phyloP scores from a whole-genome alignment of 2,113 vertebrate species.

The Himantopus leucocephalus region DNA sequence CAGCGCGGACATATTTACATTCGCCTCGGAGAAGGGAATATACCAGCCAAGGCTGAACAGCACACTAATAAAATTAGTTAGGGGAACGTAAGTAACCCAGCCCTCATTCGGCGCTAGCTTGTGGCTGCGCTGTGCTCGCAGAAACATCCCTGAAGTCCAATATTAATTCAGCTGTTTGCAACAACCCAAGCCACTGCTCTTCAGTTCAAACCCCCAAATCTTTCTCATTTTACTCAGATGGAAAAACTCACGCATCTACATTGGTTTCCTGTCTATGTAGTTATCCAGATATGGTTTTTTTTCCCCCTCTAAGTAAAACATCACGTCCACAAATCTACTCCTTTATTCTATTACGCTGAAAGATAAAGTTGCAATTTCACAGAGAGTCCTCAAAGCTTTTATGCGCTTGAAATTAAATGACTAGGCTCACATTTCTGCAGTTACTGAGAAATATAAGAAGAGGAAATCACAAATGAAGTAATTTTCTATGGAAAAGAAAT shows the following conservation, averaged over 20 bases:
- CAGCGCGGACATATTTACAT: neutral
- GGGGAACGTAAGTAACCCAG: neutral
- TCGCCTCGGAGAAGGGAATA: neutral
- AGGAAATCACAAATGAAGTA: slow-evolving; percentile 68
- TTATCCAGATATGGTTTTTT: neutral
- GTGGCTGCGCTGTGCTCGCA: neutral
- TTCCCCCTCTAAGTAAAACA: neutral
- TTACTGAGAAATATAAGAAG: slow-evolving; percentile 64
- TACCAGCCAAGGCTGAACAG: neutral
- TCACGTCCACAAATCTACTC: slow-evolving; percentile 38
- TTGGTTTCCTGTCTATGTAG: neutral
- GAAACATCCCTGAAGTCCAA: neutral
- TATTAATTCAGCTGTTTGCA: slow-evolving; percentile 21
- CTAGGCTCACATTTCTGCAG: slow-evolving; percentile 59
- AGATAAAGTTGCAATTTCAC: slow-evolving; percentile 37
- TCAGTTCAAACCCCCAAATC: neutral
- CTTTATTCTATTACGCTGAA: neutral
- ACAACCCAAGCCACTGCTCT: neutral
- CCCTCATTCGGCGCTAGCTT: neutral
- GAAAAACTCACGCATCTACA: neutral
- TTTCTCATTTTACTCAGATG: slow-evolving; percentile 22
- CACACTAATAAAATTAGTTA: neutral
- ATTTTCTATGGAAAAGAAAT: slow-evolving; percentile 58
- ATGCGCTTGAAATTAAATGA: neutral
- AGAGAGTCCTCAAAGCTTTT: slow-evolving; percentile 10